Base-by-base conservation (phyloP, 2,113 vertebrate species). In the Rhinolophus sinicus region DNA sequence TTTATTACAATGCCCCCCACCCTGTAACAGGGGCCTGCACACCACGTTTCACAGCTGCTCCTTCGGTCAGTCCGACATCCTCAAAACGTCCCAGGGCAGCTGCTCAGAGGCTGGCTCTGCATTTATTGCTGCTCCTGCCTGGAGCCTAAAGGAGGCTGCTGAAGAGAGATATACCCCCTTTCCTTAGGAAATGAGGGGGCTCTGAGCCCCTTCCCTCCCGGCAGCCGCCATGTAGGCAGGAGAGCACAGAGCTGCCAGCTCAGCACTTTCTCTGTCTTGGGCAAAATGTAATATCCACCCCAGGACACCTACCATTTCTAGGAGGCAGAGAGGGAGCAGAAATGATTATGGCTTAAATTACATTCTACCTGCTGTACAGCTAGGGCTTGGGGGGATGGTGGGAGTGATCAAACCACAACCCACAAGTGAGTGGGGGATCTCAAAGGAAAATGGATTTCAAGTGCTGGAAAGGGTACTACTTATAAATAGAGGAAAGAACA, bases 1-100 rank as follows among this genome's bases (percentile, higher is more conserved):
- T 62, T 35, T 18, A 40, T 9, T 15, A 35, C 10, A 2, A 15
- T 6, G 56, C 1, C 0, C 6, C 18, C 0, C 8, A 6, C 5
- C 15, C 33, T 0, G 8, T 2, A n/a, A n/a, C 12, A n/a, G 26
- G n/a, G 22, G 5, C 16, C 64, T 10, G n/a, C 15, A 10, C 15
- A 21, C 14, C 19, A 11, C n/a, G 10, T 8, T 6, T 52, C 80
- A 76, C 18, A 44, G 13, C 73, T 30, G n/a, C n/a, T 26, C 40
- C 60, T 12, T 30, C 4, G 24, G 83, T 19, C 67, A 18, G 40
- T 30, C 64, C 2, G 5, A n/a, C 0, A 12, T 21, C 90, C 87
- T 84, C 77, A 11, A 30, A 24, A 38, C 0, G 18, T 40, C 64
- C 38, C 2, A 35, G n/a, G 75, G 21, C 13, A 10, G 18, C 35